These are phyloP conservation scores for Macropus fuliginosus DNA, from an alignment of 2,797 vertebrate species.

Conservation along the genomic window DNA sequence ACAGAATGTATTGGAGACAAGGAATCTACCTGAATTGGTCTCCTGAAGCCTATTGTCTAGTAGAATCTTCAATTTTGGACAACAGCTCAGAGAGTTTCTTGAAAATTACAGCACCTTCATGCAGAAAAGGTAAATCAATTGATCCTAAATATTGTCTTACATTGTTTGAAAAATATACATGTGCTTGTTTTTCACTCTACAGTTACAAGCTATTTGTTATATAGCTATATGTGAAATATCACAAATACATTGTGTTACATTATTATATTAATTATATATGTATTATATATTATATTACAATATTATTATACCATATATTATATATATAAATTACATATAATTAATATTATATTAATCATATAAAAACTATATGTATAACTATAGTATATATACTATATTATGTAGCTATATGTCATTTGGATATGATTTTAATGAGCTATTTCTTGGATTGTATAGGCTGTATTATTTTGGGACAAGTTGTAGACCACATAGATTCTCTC, in stretches of 20 bases:
- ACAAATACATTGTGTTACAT: background rate
- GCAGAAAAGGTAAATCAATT: constrained; percentile 91
- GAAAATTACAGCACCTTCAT: constrained; percentile 95
- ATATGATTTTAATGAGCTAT: constrained; percentile 15
- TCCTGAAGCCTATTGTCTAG: constrained; percentile 94
- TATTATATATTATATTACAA: too few species aligned
- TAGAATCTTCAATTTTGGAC: constrained; percentile 91
- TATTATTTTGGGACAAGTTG: constrained; percentile 94
- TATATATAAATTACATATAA: too few species aligned
- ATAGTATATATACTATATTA: too few species aligned
- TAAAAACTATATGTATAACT: background rate
- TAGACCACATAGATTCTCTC: constrained; percentile 97
- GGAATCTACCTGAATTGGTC: constrained; percentile 97
- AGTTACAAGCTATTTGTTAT: constrained; percentile 31
- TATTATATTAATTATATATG: background rate
- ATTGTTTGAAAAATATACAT: constrained; percentile 66
- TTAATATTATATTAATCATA: background rate
- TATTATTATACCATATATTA: too few species aligned
- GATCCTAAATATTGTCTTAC: constrained; percentile 66
- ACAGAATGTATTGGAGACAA: constrained; percentile 95
- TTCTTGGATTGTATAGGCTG: constrained; percentile 86
- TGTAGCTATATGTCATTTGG: too few species aligned
- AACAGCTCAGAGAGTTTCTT: constrained; percentile 91
- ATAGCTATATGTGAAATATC: constrained; percentile 23
- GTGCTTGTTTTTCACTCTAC: constrained; percentile 64